phyloP scores from a whole-genome alignment of 2,888 invertebrate genomes.

The Xanthorhoe designata region DNA sequence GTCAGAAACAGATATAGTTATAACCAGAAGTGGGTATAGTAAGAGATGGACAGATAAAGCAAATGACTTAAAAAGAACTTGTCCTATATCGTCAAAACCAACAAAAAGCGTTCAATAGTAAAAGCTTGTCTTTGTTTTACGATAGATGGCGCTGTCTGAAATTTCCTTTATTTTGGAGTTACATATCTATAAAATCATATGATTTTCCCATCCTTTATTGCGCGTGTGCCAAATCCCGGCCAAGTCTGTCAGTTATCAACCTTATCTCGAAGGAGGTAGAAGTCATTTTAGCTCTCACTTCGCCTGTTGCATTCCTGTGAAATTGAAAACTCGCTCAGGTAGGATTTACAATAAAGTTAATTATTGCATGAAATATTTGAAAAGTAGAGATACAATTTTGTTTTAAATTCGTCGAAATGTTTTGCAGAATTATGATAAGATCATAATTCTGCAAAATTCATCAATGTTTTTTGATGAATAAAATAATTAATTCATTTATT shows the following conservation, averaged over 20 bases:
- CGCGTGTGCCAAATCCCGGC: neutral
- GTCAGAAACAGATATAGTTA: too few relatives aligned
- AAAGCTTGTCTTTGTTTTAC: too few relatives aligned
- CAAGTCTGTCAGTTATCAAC: neutral
- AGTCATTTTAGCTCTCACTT: neutral
- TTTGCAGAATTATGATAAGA: neutral
- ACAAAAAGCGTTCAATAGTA: too few relatives aligned
- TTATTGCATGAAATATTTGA: neutral
- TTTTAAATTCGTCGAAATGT: neutral
- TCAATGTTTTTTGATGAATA: too few relatives aligned
- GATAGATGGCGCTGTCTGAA: too few relatives aligned
- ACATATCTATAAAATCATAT: neutral
- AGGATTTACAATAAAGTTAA: neutral
- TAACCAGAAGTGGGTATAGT: too few relatives aligned
- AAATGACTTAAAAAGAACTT: too few relatives aligned
- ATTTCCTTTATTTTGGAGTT: neutral
- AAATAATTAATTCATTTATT: too few relatives aligned
- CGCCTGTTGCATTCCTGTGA: neutral
- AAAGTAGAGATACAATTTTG: neutral
- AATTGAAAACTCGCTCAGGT: neutral
- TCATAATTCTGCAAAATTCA: too few relatives aligned
- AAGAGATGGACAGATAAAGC: too few relatives aligned
- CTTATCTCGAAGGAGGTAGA: neutral
- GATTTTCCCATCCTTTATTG: neutral
- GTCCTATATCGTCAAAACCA: too few relatives aligned